A percentile compares a stretch with the other conserved stretches of the same genome.
These are phyloP conservation scores for Hyposoter dolosus DNA, from an alignment of 2,888 invertebrate genomes.

Conservation along the genomic window DNA sequence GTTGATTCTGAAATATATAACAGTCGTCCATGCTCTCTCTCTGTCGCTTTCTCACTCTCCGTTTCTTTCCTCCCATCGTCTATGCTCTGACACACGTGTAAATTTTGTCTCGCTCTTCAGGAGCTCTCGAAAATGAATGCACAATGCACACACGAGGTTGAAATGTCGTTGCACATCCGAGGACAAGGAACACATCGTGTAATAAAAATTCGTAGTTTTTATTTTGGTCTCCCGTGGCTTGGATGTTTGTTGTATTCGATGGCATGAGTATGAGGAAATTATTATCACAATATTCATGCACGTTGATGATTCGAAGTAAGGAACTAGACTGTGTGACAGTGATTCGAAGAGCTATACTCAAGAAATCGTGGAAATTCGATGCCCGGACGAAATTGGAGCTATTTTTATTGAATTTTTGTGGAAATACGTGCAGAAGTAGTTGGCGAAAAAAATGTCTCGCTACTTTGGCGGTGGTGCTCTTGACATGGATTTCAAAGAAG, in stretches of 20 bases:
- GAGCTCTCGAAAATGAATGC: constrained; percentile 18
- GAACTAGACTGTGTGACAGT: constrained; percentile 21
- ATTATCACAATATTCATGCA: constrained; percentile 27
- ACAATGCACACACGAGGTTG: neutral
- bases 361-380: constrained; percentile 36
- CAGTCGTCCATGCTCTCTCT: constrained; percentile 23
- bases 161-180: constrained; percentile 25
- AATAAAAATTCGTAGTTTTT: constrained; percentile 13
- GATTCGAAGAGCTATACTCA: constrained; percentile 6
- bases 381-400: constrained; percentile 31
- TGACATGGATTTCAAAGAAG: constrained; percentile 26
- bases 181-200: constrained; percentile 30
- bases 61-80: neutral
- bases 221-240: neutral
- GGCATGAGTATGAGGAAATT: neutral
- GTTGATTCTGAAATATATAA: constrained; percentile 51
- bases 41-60: constrained; percentile 5
- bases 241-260: constrained; percentile 1
- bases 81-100: neutral
- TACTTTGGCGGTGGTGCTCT: constrained; percentile 27
- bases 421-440: constrained; percentile 30
- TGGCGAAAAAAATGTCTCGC: constrained; percentile 34
- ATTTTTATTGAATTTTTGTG: constrained; percentile 29
- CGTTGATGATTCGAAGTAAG: neutral
- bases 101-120: constrained; percentile 1